phyloP scores from a whole-genome alignment of 2,888 invertebrate species.

The Flexamia atlantica region DNA sequence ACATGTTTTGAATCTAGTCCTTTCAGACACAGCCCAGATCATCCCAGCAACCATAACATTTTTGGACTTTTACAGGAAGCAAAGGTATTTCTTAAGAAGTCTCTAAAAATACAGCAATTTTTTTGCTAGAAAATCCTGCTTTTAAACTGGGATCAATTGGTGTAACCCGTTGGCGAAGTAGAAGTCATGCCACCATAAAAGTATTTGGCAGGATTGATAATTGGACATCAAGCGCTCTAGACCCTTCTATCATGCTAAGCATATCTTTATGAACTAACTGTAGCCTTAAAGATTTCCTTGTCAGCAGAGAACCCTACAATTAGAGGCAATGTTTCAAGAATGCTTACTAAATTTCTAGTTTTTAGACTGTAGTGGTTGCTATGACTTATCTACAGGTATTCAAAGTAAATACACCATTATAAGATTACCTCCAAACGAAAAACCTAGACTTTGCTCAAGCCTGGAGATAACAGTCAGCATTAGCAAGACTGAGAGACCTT shows the following conservation, averaged over 20 bases:
- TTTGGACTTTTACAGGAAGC: conserved; percentile 43
- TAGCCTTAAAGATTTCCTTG: neutral
- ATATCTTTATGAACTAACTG: neutral
- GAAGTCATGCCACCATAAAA: conserved; percentile 36
- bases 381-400: conserved; percentile 24
- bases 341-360: neutral
- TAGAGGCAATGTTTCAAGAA: neutral
- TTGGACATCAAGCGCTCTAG: neutral
- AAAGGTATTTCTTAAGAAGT: conserved; percentile 51
- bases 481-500: neutral
- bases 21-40: conserved; percentile 23
- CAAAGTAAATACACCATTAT: conserved; percentile 9
- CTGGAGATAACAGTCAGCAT: neutral
- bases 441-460: conserved; percentile 34
- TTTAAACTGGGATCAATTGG: conserved; percentile 15
- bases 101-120: neutral
- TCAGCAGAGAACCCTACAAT: neutral
- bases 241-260: neutral
- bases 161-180: conserved; percentile 8
- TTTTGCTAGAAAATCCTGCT: neutral
- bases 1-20: conserved; percentile 35
- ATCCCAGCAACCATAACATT: conserved; percentile 27
- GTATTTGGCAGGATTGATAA: conserved; percentile 15
- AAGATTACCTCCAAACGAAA: conserved; percentile 45
- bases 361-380: conserved; percentile 14